Base-by-base conservation (phyloP, 2,888 invertebrate genomes). In the Pachycephus smyrnensis region DNA sequence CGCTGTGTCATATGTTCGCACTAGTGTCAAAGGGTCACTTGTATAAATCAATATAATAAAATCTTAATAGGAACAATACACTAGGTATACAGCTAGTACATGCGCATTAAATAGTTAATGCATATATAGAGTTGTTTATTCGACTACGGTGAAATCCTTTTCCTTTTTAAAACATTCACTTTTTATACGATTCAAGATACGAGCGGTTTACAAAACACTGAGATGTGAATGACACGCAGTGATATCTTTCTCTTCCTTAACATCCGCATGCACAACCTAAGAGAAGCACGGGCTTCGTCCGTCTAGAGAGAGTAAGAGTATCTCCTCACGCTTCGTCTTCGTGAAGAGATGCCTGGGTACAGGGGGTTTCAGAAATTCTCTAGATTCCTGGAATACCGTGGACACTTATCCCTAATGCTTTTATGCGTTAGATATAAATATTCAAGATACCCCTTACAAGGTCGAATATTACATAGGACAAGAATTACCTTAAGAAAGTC, bases 251-350 rank as follows among this genome's bases (percentile, higher is more conserved):
- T 77, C 80, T 79, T 77, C 77, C 80, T 80, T 77, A 73, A 83
- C 78, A 81, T 84, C 83, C 81, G 82, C 80, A 75, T 84, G 80
- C 55, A 55, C 83, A 80, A 82, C 80, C 75, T 76, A 78, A 81
- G 80, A 77, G 73, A 75, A 73, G 80, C 79, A 80, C 76, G 55
- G 76, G 40, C 36, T 30, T 73, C 75, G 78, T 55, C 37, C 75
- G 69, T 83, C 77, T 69, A 68, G 73, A 77, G 80, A 76, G 71
- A 55, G 76, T 32, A 73, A 75, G 76, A 75, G 78, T 71, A 80
- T 78, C 80, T 32, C 80, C 81, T 80, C 78, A 2, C 36, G 74
- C 74, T 33, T 74, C 23, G 74, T 33, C 36, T 74, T 33, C 3
- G 6, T 32, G 30, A 35, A 23, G 35, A 33, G 74, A 36, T 23